Evolutionary conservation across 2,888 invertebrate genomes (phyloP), one percentile per base, ranked within the genome.

Genomic region (Allygus modestus): DNA sequence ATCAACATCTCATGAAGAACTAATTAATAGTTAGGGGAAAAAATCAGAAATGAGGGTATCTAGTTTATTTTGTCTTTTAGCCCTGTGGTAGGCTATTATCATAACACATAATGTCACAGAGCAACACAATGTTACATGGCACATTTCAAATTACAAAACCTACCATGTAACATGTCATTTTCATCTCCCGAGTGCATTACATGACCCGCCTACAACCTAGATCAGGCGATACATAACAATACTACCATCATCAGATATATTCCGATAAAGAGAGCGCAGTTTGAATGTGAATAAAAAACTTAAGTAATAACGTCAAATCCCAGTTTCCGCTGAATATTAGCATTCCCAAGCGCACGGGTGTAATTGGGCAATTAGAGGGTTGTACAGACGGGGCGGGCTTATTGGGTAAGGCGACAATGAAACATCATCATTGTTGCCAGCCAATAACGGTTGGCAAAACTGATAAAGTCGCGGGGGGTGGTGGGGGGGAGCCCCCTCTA

Each of bases 401-500:
- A 43, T 73, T 43, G 73, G 43, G 41, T 73, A 23, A 43, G 26
- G 43, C 46, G 31, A 43, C 77, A 77, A 77, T 77, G 77, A 46
- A 46, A 77, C 41, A 51, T 46, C 73, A 73, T 31, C 73, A 73
- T 77, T 77, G 77, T 77, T 77, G 77, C 77, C 77, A 77, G 77
- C 77, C 77, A 77, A 77, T 77, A 77, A 77, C 77, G 77, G 77
- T 77, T 77, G 77, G 77, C 77, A 77, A 77, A 77, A 77, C 77
- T 77, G 77, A 77, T 77, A 77, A 77, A 51, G 20, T 28, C 20
- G 7, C 28, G 51, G 26, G 28, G 77, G 26, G 28, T 1, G 1
- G 77, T 4, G 51, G 77, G 77, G 51, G 28, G 46, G 26, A 23
- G n/a, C n/a, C 77, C 77, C 84, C 84, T 84, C 82, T 84, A 84